Conservation (phyloP, 2,113 vertebrate genomes). For the Sus scrofa region DNA sequence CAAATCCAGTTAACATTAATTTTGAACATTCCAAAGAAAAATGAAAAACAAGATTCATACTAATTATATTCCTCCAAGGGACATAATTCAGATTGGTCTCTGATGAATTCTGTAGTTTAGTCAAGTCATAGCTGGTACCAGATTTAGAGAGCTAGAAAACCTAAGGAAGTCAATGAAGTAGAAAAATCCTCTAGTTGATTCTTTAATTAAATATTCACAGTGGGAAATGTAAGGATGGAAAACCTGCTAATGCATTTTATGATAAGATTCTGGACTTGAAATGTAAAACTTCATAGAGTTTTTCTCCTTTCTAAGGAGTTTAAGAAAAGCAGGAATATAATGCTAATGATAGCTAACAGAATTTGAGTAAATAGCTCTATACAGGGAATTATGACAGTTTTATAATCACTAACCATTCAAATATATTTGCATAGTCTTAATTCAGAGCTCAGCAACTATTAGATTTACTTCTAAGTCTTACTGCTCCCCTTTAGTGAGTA, state of each 20-base stretch:
- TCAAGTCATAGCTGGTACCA: slow-evolving; percentile 13
- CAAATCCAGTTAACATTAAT: slow-evolving; percentile 1
- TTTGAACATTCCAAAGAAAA: neutral
- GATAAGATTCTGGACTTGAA: slow-evolving; percentile 60
- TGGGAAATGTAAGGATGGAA: slow-evolving; percentile 37
- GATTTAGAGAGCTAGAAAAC: slow-evolving; percentile 53
- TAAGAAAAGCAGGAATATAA: neutral
- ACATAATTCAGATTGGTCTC: slow-evolving; percentile 7
- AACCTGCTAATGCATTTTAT: slow-evolving; percentile 55
- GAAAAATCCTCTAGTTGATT: slow-evolving; percentile 38
- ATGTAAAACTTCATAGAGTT: neutral
- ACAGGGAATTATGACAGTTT: neutral
- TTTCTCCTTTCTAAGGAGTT: neutral
- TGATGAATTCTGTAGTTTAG: slow-evolving; percentile 61
- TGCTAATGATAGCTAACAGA: slow-evolving; percentile 22
- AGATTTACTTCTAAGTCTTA: neutral
- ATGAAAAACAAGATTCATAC: neutral
- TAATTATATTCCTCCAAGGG: slow-evolving; percentile 14
- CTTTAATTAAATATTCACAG: slow-evolving; percentile 79
- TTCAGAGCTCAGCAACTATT: neutral
- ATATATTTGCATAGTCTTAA: neutral
- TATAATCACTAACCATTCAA: neutral
- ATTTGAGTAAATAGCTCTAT: neutral
- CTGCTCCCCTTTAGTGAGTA: neutral
- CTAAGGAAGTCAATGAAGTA: neutral